Evolutionary conservation across 1,140 invertebrate species (phyloP), one percentile per base, ranked within the genome.

Genomic region (Brachystomella parvula): DNA sequence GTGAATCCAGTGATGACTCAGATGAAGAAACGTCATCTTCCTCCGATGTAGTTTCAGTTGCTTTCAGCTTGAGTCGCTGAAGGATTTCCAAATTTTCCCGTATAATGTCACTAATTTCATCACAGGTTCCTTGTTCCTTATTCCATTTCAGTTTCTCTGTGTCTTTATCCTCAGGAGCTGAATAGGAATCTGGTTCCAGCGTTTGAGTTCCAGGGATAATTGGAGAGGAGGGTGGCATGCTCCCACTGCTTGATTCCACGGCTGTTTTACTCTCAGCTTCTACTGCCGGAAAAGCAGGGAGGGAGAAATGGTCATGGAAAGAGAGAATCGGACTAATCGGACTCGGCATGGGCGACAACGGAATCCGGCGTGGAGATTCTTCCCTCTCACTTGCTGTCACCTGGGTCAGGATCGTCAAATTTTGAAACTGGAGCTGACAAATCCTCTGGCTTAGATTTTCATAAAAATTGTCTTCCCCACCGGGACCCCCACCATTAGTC

Each of bases 41-140:
- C n/a, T n/a, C n/a, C n/a, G n/a, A n/a, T n/a, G n/a, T n/a, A n/a
- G n/a, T 68, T 9, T 61, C 63, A 28, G 60, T 66, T 6, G 71
- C 60, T 59, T 72, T 72, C 47, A 72, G 26, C 47, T 72, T 72
- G 60, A 72, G 68, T 70, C 71, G 65, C 63, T 72, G 71, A 19
- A 72, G 62, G 31, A 72, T 72, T 15, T 68, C 71, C 61, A 72
- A 70, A 58, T 72, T 72, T 58, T 70, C 65, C 15, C 71, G 33
- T 65, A 72, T 72, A 0, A 72, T 68, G 15, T 65, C 66, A 62
- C 65, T 72, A 9, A 72, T 68, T 31, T 72, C 68, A 47, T 69
- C 71, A 0, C 63, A 65, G 2, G 65, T 67, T 63, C 61, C 47
- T 31, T 53, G 29, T 15, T 28, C n/a, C n/a, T 15, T 15, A 47